A percentile compares a stretch with the other conserved stretches of the same genome.
Conservation (phyloP, 2,888 invertebrate species). For the Ochropleura plecta region DNA sequence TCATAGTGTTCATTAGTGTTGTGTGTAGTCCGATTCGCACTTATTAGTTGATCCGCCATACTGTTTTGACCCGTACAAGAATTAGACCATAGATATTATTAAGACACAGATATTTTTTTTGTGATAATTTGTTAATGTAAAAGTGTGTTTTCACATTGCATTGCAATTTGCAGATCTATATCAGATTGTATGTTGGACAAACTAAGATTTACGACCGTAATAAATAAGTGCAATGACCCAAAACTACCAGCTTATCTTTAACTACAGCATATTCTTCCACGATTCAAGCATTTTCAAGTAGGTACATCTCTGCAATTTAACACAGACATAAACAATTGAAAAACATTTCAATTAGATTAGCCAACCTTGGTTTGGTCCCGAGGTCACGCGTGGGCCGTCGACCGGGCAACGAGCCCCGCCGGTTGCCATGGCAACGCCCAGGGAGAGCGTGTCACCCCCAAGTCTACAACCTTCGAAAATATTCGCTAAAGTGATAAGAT, state of each 20-base stretch:
- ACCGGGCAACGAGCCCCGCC: conserved; percentile 52
- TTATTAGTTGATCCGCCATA: no score
- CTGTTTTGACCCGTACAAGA: background rate
- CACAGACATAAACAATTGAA: conserved; percentile 54
- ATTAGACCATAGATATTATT: background rate
- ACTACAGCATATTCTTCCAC: background rate
- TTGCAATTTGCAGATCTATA: background rate
- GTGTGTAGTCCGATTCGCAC: no score
- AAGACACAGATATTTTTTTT: background rate
- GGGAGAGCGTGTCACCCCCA: conserved; percentile 60
- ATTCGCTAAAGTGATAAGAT: conserved; percentile 57
- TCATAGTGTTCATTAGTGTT: no score
- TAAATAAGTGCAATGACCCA: background rate
- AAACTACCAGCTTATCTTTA: background rate
- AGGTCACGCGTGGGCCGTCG: conserved; percentile 62
- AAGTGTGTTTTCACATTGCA: background rate
- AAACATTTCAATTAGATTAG: conserved; percentile 60
- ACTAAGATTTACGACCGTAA: background rate
- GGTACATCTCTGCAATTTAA: conserved; percentile 23
- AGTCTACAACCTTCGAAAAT: conserved; percentile 55
- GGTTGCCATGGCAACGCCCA: conserved; percentile 64
- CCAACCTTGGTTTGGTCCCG: conserved; percentile 51
- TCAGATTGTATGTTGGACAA: background rate
- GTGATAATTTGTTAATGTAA: background rate
- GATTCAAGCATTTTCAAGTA: conserved; percentile 7